Conservation (phyloP, 2,797 vertebrate species). For the Tachyglossus aculeatus region DNA sequence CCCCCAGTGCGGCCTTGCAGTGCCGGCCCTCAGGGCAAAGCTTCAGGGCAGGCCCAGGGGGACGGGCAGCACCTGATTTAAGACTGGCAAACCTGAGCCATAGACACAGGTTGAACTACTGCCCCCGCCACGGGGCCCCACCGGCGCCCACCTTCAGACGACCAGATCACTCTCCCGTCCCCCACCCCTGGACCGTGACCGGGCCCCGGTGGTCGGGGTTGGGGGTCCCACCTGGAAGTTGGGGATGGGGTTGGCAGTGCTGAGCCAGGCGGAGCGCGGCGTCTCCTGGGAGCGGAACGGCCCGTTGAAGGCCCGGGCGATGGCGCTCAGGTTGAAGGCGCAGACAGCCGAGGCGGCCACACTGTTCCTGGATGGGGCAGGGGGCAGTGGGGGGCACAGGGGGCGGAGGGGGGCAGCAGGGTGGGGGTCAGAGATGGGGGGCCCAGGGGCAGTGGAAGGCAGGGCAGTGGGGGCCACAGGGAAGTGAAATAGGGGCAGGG, state of each 20-base stretch:
- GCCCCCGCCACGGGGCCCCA: no score
- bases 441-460: no score
- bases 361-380: conserved; percentile 87
- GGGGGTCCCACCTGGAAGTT: conserved; percentile 79
- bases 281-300: conserved; percentile 98
- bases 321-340: conserved; percentile 97
- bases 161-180: no score
- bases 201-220: no score
- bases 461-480: not conserved
- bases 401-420: not conserved
- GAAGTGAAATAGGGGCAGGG: not conserved
- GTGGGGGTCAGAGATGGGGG: not conserved
- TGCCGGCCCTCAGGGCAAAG: no score
- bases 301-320: conserved; percentile 94
- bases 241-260: conserved; percentile 89
- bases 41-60: no score
- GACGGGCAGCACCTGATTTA: no score
- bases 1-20: no score
- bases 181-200: no score
- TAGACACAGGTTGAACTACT: no score
- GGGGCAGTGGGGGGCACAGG: not conserved
- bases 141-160: no score
- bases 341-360: conserved; percentile 97
- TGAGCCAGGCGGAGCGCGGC: conserved; percentile 95
- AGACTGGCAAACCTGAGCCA: no score